phyloP scores from a whole-genome alignment of 2,888 invertebrate genomes.

The Argyresthia goedartella region DNA sequence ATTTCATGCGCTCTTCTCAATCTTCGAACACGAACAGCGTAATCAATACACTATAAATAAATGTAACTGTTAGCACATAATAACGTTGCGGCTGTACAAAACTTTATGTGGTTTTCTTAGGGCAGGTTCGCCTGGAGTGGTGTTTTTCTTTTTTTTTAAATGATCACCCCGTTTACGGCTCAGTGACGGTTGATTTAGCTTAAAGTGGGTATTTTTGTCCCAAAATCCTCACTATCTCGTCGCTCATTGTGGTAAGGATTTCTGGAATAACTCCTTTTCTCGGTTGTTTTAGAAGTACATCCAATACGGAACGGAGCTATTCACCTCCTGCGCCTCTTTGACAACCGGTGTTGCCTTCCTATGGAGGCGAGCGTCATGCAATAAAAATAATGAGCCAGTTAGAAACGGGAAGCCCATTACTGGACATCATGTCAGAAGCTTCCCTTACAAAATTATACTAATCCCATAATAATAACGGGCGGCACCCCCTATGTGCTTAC shows the following conservation, averaged over 20 bases:
- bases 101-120: neutral
- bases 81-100: neutral
- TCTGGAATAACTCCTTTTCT: no score
- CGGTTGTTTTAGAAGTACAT: no score
- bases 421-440: slow-evolving; percentile 10
- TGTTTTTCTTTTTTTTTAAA: neutral
- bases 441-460: slow-evolving; percentile 19
- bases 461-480: slow-evolving; percentile 17
- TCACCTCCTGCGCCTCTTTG: slow-evolving; percentile 1
- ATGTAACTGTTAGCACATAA: slow-evolving; percentile 1
- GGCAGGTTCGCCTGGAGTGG: neutral
- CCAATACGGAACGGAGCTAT: neutral
- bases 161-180: neutral
- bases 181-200: no score
- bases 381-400: slow-evolving; percentile 17
- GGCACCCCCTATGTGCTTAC: neutral
- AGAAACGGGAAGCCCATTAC: slow-evolving; percentile 17
- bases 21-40: slow-evolving; percentile 5
- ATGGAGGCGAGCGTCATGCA: slow-evolving; percentile 6
- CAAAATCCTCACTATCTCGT: no score
- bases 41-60: neutral
- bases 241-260: no score
- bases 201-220: neutral
- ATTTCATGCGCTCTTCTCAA: slow-evolving; percentile 8
- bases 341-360: neutral